Base-by-base conservation (phyloP, 2,888 invertebrate species). In the Xestia rhomboidea region DNA sequence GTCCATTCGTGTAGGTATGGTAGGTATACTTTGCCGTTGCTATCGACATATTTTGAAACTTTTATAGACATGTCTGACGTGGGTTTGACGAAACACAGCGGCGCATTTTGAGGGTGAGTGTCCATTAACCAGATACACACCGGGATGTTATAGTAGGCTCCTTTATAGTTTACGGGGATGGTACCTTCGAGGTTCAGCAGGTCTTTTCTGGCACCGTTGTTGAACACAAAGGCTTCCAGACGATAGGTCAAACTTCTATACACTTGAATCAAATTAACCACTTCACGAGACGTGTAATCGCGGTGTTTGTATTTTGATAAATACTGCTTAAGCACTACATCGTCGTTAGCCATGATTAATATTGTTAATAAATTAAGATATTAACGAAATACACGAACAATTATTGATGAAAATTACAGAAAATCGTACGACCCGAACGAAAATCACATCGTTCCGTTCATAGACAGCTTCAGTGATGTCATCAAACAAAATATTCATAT, bases 1-100 rank as follows among this genome's bases (percentile, higher is more conserved):
- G 97, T 97, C 99, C 99, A 99, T 89, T 99, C 99, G 92, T 99
- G 99, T 80, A 99, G 97, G 96, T 99, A 99, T 2, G 99, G 99
- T 91, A 99, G 97, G 94, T 99, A 99, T 74, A 99, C 98, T 95
- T 99, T 99, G 54, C 99, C 99, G 95, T 98, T 99, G 91, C 98
- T 98, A 94, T 99, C 99, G 13, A 99, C 99, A 95, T 98, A 99
- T 95, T 98, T 98, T 21, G 99, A 99, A 27, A 98, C 98, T 97
- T 99, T 99, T 83, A 99, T 99, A 81, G 98, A 98, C 99, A 99
- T 99, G 87, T 98, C 98, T 51, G 98, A 92, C 10, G 99, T 99
- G 18, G 99, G 99, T 94, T 98, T 98, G 0, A 99, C 99, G 91
- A 98, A 99, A 92, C 98, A 98, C 96, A 99, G 98, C 0, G 99